These are phyloP conservation scores for Trypoxylus dichotomus DNA, from an alignment of 1,140 invertebrate genomes.

Conservation along the genomic window DNA sequence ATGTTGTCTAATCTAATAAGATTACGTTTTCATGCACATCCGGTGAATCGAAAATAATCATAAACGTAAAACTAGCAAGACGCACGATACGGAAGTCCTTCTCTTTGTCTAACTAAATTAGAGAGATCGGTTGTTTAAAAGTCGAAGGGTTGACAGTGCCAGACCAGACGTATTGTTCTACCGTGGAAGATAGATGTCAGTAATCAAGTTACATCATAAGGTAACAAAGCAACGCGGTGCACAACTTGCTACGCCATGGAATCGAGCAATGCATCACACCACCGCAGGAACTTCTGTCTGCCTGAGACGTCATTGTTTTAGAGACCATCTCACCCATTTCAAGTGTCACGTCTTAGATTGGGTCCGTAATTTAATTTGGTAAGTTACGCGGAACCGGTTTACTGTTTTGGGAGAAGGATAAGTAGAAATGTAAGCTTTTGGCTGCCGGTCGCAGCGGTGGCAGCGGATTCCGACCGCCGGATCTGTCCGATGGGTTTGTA, in stretches of 20 bases:
- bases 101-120: background rate
- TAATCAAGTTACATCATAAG: constrained; percentile 29
- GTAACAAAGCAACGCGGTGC: constrained; percentile 26
- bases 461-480: background rate
- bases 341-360: constrained; percentile 23
- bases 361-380: constrained; percentile 21
- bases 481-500: background rate
- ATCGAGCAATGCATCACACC: constrained; percentile 27
- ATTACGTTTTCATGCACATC: too few species aligned
- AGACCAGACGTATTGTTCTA: constrained; percentile 10
- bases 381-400: constrained; percentile 22
- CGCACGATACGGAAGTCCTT: too few species aligned
- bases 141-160: background rate
- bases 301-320: constrained; percentile 23
- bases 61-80: too few species aligned
- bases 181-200: constrained; percentile 20
- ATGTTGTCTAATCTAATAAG: too few species aligned
- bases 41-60: too few species aligned
- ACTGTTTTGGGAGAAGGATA: constrained; percentile 9
- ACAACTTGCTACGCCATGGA: background rate
- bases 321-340: constrained; percentile 24
- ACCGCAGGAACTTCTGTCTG: constrained; percentile 21
- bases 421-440: constrained; percentile 5
- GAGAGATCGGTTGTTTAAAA: background rate
- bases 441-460: too few species aligned